phyloP scores from a whole-genome alignment of 2,797 vertebrate genomes.

The Enoplosus armatus region DNA sequence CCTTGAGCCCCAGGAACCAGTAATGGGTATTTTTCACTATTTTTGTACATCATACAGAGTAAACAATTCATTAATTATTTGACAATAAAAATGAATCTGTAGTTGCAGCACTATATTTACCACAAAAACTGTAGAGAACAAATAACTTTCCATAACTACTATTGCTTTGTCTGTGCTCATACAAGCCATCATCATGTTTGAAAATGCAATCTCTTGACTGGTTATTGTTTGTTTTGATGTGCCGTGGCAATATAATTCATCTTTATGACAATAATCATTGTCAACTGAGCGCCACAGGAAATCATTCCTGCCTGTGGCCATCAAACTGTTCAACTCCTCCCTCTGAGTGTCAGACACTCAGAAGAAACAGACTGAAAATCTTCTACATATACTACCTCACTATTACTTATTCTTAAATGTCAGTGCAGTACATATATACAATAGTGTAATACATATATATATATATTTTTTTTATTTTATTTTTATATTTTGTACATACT shows the following conservation, averaged over 20 bases:
- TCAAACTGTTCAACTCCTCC: too few species aligned
- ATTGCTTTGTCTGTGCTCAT: not conserved
- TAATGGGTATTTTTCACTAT: not conserved
- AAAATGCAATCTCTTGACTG: not conserved
- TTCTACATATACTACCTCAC: too few species aligned
- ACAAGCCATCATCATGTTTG: not conserved
- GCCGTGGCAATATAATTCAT: not conserved
- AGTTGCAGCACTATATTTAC: not conserved
- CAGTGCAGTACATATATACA: too few species aligned
- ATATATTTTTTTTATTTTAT: too few species aligned
- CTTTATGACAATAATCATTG: not conserved
- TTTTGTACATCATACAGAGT: not conserved
- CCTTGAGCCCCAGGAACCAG: not conserved
- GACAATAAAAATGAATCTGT: not conserved
- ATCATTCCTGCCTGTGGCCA: too few species aligned
- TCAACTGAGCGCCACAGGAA: too few species aligned
- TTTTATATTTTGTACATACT: too few species aligned
- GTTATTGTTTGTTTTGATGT: conserved; percentile 4
- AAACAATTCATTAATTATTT: not conserved
- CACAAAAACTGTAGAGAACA: not conserved
- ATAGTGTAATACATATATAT: too few species aligned
- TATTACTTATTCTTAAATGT: too few species aligned
- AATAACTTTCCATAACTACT: not conserved
- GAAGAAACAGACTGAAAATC: too few species aligned
- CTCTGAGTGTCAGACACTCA: too few species aligned